phyloP scores from a whole-genome alignment of 2,888 invertebrate species.

The Drosophila mettleri region DNA sequence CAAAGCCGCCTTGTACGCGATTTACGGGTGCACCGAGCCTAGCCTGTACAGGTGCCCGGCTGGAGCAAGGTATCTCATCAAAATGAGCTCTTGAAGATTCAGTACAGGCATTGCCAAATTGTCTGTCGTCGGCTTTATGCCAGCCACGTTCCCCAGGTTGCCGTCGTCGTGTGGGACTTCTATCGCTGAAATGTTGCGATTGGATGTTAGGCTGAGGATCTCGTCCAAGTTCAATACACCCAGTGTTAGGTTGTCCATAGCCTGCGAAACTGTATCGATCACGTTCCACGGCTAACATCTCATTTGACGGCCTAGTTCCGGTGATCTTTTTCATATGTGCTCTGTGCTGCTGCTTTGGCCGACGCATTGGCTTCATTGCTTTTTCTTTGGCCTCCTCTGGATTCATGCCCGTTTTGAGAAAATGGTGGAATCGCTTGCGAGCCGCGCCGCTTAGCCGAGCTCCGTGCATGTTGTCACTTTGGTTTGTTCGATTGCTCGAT shows the following conservation, averaged over 20 bases:
- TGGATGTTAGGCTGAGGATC: not conserved
- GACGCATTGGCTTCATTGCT: constrained; percentile 10
- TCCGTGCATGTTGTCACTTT: not conserved
- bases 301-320: not conserved
- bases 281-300: not conserved
- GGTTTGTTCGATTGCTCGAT: constrained; percentile 1
- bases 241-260: too few species aligned
- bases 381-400: constrained; percentile 1
- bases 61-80: not conserved
- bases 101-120: not conserved
- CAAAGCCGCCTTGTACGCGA: not conserved
- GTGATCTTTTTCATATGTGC: too few species aligned
- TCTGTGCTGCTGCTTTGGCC: not conserved
- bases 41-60: constrained; percentile 16
- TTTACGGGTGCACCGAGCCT: constrained; percentile 30
- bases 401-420: not conserved
- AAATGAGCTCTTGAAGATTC: not conserved
- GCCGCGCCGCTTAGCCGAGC: constrained; percentile 21
- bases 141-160: too few species aligned
- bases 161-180: not conserved
- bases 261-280: not conserved
- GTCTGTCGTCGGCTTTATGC: not conserved
- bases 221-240: not conserved
- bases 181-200: too few species aligned
- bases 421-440: constrained; percentile 13